Evolutionary conservation across 2,888 invertebrate species (phyloP).

Genomic region (Calephelis perditalis): DNA sequence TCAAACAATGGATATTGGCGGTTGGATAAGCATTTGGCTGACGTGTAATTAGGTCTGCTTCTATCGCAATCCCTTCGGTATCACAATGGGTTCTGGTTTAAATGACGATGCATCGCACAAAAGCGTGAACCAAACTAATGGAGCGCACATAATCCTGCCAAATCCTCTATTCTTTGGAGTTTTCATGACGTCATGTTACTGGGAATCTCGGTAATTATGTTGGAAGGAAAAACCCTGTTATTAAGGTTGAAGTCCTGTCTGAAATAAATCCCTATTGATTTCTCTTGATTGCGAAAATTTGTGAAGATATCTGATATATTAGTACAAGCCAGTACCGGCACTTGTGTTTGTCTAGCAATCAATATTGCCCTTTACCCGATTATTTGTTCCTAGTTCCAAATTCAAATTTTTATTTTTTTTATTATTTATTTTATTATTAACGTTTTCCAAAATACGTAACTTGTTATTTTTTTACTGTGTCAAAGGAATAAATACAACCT

Average conservation of each 20-base stretch:
- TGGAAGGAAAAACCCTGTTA: conserved; percentile 12
- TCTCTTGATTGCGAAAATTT: no score
- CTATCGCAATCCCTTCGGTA: conserved; percentile 40
- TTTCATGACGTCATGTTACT: conserved; percentile 34
- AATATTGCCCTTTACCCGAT: no score
- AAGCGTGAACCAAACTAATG: conserved; percentile 58
- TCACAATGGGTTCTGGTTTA: conserved; percentile 49
- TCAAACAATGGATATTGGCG: conserved; percentile 22
- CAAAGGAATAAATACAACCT: no score
- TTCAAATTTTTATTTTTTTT: no score
- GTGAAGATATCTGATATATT: no score
- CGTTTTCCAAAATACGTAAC: no score
- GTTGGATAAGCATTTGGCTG: conserved; percentile 14
- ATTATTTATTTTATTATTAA: no score
- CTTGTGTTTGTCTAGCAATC: no score
- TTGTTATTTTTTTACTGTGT: no score
- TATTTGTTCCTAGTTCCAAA: no score
- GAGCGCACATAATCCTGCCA: conserved; percentile 60
- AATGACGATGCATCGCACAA: conserved; percentile 42
- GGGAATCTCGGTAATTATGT: conserved; percentile 12
- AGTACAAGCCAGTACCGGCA: no score
- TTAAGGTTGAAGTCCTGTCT: neutral
- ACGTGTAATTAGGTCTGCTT: conserved; percentile 19
- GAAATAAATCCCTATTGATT: no score
- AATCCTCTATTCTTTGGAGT: conserved; percentile 54